Evolutionary conservation across 2,113 vertebrate genomes (phyloP).

Genomic region (Clarias magur): DNA sequence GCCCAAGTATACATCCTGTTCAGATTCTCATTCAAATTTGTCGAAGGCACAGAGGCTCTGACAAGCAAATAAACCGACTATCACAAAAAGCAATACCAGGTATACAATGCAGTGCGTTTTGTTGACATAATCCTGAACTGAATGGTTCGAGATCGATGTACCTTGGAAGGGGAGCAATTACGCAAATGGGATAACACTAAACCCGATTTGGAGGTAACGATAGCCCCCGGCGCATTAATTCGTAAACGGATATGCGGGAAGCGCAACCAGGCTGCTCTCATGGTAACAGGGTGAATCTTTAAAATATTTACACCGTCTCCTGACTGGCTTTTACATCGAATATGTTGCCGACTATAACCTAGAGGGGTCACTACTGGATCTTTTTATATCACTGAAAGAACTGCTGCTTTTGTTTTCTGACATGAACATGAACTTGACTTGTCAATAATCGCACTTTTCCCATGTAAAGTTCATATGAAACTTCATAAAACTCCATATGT

Average conservation of each 20-base stretch:
- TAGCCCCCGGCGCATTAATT: slow-evolving; percentile 67
- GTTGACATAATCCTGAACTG: slow-evolving; percentile 27
- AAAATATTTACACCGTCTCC: slow-evolving; percentile 37
- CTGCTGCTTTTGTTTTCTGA: not conserved
- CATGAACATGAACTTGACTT: not conserved
- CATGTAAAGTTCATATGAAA: no score
- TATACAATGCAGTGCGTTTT: slow-evolving; percentile 1
- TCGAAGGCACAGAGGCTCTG: not conserved
- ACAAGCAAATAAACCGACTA: slow-evolving; percentile 1
- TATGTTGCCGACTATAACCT: slow-evolving; percentile 9
- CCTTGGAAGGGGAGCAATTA: slow-evolving; percentile 64
- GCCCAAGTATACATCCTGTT: slow-evolving; percentile 29
- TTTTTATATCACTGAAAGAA: not conserved
- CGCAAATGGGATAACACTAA: slow-evolving; percentile 77
- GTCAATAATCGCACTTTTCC: not conserved
- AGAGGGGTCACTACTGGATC: not conserved
- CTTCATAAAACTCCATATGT: no score
- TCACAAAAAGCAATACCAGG: not conserved
- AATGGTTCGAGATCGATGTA: not conserved
- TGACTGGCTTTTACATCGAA: not conserved
- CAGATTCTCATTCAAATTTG: slow-evolving; percentile 12
- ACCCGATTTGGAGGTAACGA: slow-evolving; percentile 70
- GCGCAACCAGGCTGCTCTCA: slow-evolving; percentile 52
- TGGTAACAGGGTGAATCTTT: slow-evolving; percentile 49
- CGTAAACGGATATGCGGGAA: slow-evolving; percentile 67